Base-by-base conservation (phyloP, 2,888 invertebrate genomes). In the Hecatera dysodea region DNA sequence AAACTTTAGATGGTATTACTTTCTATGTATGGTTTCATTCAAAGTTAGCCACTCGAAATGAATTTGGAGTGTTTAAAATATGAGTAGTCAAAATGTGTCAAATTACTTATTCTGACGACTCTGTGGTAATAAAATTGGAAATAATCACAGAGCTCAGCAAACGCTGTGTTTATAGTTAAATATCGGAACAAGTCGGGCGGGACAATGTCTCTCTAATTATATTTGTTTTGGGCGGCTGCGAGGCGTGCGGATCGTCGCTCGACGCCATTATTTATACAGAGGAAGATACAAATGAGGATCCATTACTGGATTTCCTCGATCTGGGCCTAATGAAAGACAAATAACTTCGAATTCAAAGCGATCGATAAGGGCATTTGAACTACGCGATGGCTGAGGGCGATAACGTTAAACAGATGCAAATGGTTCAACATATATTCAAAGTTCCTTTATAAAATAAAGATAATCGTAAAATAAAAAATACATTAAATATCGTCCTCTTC, bases 281-380 rank as follows among this genome's bases (percentile, higher is more conserved):
- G 88, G 89, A 91, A 90, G 92, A 92, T 93, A 93, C 92, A 93
- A 94, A 94, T 93, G 93, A 93, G 92, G 90, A 91, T 93, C 93
- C 93, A 93, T 93, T 92, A 93, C 92, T 87, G 92, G 91, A 93
- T 93, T 92, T 93, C 92, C 91, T 91, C 93, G 93, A 93, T 93
- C 90, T 90, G 90, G 87, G 90, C 87, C 92, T 93, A 93, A 93
- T 93, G 93, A 94, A 93, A 93, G 93, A 93, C 93, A 94, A 94
- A 94, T 93, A 93, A 90, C 91, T 91, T 89, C 81, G 88, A 90
- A 91, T 91, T 93, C 92, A 91, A 91, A 92, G 90, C 88, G 84
- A 93, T 93, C 91, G 91, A 92, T 92, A 90, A 90, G 91, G 88
- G 88, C 89, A 87, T 91, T 90, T 91, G 89, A 90, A 90, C 88